A percentile compares a stretch with the other conserved stretches of the same genome.
These are phyloP conservation scores for Drosophila nr. perissopoda DNA, from an alignment of 2,888 invertebrate genomes.

Conservation along the genomic window DNA sequence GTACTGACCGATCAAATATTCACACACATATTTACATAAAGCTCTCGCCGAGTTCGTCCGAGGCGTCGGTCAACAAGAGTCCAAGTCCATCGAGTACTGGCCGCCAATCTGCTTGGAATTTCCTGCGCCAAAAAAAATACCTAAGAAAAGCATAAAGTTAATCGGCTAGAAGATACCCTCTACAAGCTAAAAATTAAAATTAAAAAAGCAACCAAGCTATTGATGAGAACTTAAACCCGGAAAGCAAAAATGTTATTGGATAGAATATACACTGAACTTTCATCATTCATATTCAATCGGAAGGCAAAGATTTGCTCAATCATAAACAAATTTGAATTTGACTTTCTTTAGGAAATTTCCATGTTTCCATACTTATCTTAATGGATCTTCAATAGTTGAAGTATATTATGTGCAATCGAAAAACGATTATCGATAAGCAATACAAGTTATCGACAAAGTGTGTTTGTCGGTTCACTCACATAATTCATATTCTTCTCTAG, in stretches of 20 bases:
- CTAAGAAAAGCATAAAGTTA: neutral
- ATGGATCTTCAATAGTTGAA: neutral
- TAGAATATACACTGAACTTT: neutral
- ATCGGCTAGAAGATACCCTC: neutral
- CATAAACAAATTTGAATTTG: neutral
- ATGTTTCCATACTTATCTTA: neutral
- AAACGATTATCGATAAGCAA: neutral
- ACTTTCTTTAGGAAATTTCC: neutral
- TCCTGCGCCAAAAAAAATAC: slow-evolving; percentile 41
- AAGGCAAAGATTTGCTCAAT: neutral
- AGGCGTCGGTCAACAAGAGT: slow-evolving; percentile 46
- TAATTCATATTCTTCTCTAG: neutral
- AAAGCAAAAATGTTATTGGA: neutral
- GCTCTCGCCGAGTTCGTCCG: slow-evolving; percentile 41
- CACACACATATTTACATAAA: slow-evolving; percentile 51
- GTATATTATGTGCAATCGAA: neutral
- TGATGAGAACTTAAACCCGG: neutral
- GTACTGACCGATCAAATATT: slow-evolving; percentile 73
- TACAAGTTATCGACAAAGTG: neutral
- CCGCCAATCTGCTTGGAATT: slow-evolving; percentile 51
- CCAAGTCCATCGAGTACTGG: slow-evolving; percentile 46
- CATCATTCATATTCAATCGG: neutral
- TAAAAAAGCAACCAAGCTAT: neutral
- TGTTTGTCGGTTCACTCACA: too few relatives aligned
- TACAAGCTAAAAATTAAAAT: neutral